Base-by-base conservation (phyloP, 1,140 invertebrate genomes). In the Drosophila tristis region DNA sequence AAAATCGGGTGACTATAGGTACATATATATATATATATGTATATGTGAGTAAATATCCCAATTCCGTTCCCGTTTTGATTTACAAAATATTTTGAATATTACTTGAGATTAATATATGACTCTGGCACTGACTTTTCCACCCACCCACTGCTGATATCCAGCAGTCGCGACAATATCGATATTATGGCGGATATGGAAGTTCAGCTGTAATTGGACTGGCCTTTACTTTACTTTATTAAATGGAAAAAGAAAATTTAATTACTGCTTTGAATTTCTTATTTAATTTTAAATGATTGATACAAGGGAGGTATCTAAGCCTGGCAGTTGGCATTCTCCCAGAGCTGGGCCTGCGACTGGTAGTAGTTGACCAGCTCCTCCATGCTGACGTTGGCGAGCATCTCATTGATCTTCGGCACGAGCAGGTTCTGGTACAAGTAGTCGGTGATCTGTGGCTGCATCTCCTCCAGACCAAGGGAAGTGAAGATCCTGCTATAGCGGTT, bases 361-460 rank as follows among this genome's bases (percentile, higher is more conserved):
- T 39, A 67, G 20, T 62, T 45, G 5, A 79, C 76, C 39, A 90
- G 5, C 45, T 90, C 49, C 8, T n/a, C 31, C 71, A 90, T 61
- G 43, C 45, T 80, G 2, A 75, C 35, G 8, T 54, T 39, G 4
- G 54, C 47, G 20, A 90, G 58, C 47, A 62, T 7, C 0, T 79
- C 43, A 39, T 90, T 78, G 2, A 75, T 6, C 15, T 11, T 6
- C 7, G 76, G 73, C 5, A 90, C 31, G 7, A 74, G 20, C 13
- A 59, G 53, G 20, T 72, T 31, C 25, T 59, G 47, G 57, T 73
- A 73, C 2, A 73, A 48, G 13, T 44, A 54, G 51, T 35, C 66
- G 44, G 0, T 64, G 5, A 65, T 61, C 31, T 55, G 23, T 15
- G 66, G 63, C 50, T 90, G 76, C 1, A 90, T 72, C 56, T 78